phyloP scores from a whole-genome alignment of 2,113 vertebrate genomes.

The Trichechus manatus region DNA sequence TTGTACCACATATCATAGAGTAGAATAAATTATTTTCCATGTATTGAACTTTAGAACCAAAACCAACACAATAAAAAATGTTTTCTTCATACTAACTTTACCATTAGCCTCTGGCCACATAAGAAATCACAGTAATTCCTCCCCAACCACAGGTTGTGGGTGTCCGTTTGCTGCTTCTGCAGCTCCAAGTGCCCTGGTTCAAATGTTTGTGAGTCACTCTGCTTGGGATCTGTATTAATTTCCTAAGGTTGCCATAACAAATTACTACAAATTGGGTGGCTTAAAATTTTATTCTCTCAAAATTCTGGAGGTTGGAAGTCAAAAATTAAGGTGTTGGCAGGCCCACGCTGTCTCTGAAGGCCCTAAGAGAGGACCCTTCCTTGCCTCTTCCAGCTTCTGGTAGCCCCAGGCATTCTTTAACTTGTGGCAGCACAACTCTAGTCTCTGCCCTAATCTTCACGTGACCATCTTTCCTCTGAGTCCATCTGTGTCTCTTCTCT shows the following conservation, averaged over 20 bases:
- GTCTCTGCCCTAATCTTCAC: neutral
- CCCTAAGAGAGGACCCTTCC: neutral
- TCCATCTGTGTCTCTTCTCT: neutral
- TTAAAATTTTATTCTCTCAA: neutral
- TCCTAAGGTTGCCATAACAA: too few relatives aligned
- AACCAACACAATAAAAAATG: neutral
- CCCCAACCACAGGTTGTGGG: neutral
- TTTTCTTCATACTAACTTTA: neutral
- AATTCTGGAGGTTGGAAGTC: neutral
- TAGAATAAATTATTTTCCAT: conserved; percentile 40
- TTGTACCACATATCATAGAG: neutral
- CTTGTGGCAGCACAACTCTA: neutral
- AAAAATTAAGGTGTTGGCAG: neutral
- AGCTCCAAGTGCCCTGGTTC: neutral
- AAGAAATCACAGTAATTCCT: neutral
- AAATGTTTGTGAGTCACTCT: neutral
- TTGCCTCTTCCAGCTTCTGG: neutral
- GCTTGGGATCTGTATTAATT: neutral
- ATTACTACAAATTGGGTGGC: neutral
- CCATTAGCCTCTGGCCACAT: neutral
- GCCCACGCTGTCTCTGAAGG: neutral
- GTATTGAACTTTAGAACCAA: neutral
- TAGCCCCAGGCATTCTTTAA: neutral
- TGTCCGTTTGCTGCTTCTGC: neutral
- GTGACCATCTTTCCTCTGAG: neutral